Conservation (phyloP, 1,140 invertebrate genomes). For the Aethina tumida region DNA sequence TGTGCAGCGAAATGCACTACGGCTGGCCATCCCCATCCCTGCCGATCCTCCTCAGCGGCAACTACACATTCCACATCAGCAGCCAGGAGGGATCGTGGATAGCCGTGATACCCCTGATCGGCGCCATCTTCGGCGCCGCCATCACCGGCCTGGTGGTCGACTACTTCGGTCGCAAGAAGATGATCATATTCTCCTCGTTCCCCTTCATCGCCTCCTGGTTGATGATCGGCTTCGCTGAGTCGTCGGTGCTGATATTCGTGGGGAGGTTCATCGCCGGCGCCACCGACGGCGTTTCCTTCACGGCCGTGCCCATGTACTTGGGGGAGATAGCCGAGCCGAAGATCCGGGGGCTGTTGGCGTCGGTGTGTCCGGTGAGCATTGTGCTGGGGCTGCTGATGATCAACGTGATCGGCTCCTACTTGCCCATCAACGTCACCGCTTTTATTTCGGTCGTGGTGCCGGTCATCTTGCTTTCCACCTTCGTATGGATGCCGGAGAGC, state of each 20-base stretch:
- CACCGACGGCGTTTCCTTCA: constrained; percentile 53
- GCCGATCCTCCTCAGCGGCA: constrained; percentile 16
- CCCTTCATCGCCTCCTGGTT: constrained; percentile 57
- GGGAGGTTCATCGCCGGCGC: constrained; percentile 47
- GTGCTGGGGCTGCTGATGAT: constrained; percentile 54
- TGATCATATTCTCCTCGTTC: constrained; percentile 42
- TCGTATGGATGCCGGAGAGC: constrained; percentile 37
- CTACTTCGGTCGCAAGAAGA: constrained; percentile 49
- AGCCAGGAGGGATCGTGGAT: constrained; percentile 46
- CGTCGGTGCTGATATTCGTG: constrained; percentile 30
- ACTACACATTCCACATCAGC: constrained; percentile 29
- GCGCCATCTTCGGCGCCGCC: constrained; percentile 48
- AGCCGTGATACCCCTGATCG: constrained; percentile 47
- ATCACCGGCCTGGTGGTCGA: constrained; percentile 44
- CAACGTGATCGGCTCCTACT: constrained; percentile 51
- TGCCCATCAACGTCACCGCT: constrained; percentile 44
- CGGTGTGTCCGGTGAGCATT: constrained; percentile 32
- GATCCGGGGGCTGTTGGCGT: constrained; percentile 45
- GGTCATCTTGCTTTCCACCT: constrained; percentile 48
- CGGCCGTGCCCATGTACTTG: constrained; percentile 52
- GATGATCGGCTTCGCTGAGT: constrained; percentile 43
- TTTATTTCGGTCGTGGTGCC: constrained; percentile 47
- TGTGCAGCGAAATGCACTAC: constrained; percentile 27
- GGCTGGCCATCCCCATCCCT: constrained; percentile 30
- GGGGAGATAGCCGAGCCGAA: constrained; percentile 54